Base-by-base conservation (phyloP, 2,797 vertebrate species). In the Cygnus olor region DNA sequence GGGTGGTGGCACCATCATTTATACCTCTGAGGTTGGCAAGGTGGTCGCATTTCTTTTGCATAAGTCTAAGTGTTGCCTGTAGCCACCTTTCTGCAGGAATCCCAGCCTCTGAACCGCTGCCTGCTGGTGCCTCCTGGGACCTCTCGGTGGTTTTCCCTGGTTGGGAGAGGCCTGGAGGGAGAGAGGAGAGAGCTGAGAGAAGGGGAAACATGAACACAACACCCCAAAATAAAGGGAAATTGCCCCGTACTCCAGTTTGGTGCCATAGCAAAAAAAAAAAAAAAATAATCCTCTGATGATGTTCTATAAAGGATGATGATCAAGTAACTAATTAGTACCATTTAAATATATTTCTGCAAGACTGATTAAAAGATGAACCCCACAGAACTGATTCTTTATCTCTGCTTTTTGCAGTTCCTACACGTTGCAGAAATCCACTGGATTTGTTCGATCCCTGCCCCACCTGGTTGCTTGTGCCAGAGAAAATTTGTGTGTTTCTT, bases 321-420 rank as follows among this genome's bases (percentile, higher is more conserved):
- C 32, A 42, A 6, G 6, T 45, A 34, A 22, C 18, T 51, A 28
- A 27, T 57, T 21, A 28, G 1, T 22, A 16, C 34, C 0, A 0
- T 14, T 11, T 13, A 30, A 49, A 4, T 3, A 1, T 21, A 7
- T 72, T 92, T 28, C 69, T 70, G 4, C 12, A 25, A 40, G n/a
- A 15, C 22, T 79, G 25, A 17, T 5, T 61, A 27, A 45, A 27
- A 18, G 16, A 64, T 10, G 7, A 63, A 8, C 2, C 27, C 12
- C 24, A 5, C 27, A 61, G 36, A n/a, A 18, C 21, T 11, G 19
- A 25, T 40, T 61, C 18, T 76, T 72, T 36, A 8, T 9, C 8
- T 28, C 15, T 63, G 4, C 21, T 34, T 40, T 47, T 72, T 77
- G 5, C 20, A 76, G 27, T 11, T 44, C 30, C 53, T 51, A 7